phyloP scores from a whole-genome alignment of 2,888 invertebrate genomes.

The Oscheius sp. region DNA sequence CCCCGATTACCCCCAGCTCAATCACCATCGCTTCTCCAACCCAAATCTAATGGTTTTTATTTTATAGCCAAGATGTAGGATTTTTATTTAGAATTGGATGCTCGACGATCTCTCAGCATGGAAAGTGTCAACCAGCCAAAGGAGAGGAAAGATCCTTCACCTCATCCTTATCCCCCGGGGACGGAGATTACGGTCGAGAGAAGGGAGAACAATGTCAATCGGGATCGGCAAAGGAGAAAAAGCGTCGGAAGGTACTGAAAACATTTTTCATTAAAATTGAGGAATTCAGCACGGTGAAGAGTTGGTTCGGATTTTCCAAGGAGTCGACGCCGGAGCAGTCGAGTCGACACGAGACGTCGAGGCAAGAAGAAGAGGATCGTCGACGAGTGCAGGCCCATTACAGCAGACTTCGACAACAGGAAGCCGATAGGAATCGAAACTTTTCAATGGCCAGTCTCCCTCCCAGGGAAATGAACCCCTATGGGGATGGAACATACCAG shows the following conservation, averaged over 20 bases:
- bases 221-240: conserved; percentile 49
- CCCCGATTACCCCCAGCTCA: conserved; percentile 27
- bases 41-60: not conserved
- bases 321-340: conserved; percentile 54
- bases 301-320: conserved; percentile 56
- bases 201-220: conserved; percentile 38
- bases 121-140: conserved; percentile 49
- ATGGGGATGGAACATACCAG: not conserved
- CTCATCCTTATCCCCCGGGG: conserved; percentile 56
- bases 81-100: conserved; percentile 19
- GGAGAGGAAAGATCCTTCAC: conserved; percentile 3
- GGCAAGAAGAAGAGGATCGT: conserved; percentile 21
- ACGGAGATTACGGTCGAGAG: conserved; percentile 22
- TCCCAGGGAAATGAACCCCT: not conserved
- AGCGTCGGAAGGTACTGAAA: conserved; percentile 53
- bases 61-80: not conserved
- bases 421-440: conserved; percentile 12
- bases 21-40: not conserved
- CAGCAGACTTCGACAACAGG: conserved; percentile 27
- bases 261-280: not conserved
- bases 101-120: conserved; percentile 53
- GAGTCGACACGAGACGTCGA: not conserved
- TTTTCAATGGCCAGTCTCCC: conserved; percentile 17
- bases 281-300: conserved; percentile 52
- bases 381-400: conserved; percentile 31